Evolutionary conservation across 2,113 vertebrate genomes (phyloP).

Genomic region (Ophthalmolycus amberensis): DNA sequence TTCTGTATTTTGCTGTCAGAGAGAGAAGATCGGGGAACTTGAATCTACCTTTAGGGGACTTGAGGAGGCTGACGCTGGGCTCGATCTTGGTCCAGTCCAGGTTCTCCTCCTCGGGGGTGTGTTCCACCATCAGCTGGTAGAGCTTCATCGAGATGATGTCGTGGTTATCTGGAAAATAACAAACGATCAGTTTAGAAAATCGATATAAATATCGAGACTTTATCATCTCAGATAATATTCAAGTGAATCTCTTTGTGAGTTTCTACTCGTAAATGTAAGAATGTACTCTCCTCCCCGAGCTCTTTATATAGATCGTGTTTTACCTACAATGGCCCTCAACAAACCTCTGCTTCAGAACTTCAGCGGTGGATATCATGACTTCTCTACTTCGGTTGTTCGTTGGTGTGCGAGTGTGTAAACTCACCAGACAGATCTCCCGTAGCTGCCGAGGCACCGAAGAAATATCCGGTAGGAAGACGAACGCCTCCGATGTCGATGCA

Average conservation of each 20-base stretch:
- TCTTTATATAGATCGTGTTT: too few species aligned
- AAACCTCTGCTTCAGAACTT: too few species aligned
- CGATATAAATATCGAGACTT: too few species aligned
- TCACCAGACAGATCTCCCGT: constrained; percentile 97
- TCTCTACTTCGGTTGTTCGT: background rate
- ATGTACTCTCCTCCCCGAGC: too few species aligned
- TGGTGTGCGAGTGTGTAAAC: background rate
- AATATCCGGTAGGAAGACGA: constrained; percentile 96
- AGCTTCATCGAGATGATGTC: constrained; percentile 99
- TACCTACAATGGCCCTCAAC: too few species aligned
- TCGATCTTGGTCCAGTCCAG: constrained; percentile 98
- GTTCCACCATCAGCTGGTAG: constrained; percentile 98
- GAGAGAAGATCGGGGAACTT: background rate
- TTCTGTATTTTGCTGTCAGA: too few species aligned
- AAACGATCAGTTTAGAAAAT: background rate
- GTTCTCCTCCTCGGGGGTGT: constrained; percentile 91
- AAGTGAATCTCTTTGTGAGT: too few species aligned
- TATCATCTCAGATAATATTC: too few species aligned
- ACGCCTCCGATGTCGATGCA: constrained; percentile 96
- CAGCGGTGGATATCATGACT: background rate
- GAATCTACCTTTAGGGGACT: constrained; percentile 93
- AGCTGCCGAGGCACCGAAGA: constrained; percentile 95
- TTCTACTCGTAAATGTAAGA: too few species aligned
- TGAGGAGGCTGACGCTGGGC: constrained; percentile 95
- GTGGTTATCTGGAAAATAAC: constrained; percentile 89